Conservation (phyloP, 2,113 vertebrate genomes). For the Piprites chloris region DNA sequence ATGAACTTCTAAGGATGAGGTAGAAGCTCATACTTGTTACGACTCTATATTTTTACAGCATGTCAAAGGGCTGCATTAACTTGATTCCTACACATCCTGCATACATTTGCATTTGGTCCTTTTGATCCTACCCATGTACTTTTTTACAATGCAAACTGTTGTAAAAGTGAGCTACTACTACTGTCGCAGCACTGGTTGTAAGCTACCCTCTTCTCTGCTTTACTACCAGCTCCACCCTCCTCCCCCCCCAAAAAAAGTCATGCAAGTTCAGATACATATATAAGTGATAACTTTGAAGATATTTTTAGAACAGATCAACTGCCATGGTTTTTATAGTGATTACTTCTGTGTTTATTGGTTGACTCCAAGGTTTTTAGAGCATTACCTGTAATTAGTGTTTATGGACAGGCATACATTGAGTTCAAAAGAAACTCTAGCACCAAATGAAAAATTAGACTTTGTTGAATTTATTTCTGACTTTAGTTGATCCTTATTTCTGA, state of each 20-base stretch:
- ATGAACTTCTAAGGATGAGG: background rate
- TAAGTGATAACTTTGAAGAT: background rate
- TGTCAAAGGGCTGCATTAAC: fast-evolving
- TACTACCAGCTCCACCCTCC: fast-evolving
- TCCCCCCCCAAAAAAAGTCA: background rate
- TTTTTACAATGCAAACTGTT: background rate
- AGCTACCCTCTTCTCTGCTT: background rate
- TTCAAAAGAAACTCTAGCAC: background rate
- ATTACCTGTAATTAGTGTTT: background rate
- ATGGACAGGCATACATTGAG: background rate
- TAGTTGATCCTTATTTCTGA: background rate
- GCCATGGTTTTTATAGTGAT: background rate
- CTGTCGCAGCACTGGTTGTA: background rate
- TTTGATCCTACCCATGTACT: background rate
- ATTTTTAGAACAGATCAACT: background rate
- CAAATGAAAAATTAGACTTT: background rate
- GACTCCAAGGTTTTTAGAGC: background rate
- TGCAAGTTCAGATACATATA: background rate
- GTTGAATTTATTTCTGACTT: background rate
- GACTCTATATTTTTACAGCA: background rate
- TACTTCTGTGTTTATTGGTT: background rate
- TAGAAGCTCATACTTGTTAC: background rate
- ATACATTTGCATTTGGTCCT: background rate
- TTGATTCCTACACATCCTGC: background rate
- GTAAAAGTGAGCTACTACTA: background rate